phyloP scores from a whole-genome alignment of 2,113 vertebrate genomes.

The Ammodramus savannarum region DNA sequence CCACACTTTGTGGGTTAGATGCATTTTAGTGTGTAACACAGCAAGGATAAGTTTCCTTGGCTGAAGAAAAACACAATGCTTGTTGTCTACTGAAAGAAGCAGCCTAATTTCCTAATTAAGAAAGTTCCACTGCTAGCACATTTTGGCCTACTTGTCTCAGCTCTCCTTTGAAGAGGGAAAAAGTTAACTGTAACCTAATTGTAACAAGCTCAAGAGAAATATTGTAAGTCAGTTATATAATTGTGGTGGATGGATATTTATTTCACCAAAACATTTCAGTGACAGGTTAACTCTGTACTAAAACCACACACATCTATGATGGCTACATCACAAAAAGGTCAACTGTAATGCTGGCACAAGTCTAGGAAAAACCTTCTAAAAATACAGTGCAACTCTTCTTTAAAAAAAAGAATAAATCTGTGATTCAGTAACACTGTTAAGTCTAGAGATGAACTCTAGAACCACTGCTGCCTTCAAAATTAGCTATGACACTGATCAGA shows the following conservation, averaged over 20 bases:
- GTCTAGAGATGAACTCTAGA: neutral
- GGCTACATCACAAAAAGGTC: neutral
- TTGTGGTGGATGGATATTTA: neutral
- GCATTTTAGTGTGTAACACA: neutral
- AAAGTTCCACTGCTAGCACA: conserved; percentile 42
- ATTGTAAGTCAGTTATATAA: conserved; percentile 16
- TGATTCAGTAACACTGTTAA: neutral
- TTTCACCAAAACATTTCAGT: neutral
- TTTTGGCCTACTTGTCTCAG: conserved; percentile 66
- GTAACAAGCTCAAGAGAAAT: conserved; percentile 37
- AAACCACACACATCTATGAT: neutral
- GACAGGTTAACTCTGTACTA: neutral
- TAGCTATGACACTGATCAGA: neutral
- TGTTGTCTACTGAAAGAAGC: neutral
- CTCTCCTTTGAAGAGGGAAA: conserved; percentile 5
- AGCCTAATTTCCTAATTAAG: conserved; percentile 53
- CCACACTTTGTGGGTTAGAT: neutral
- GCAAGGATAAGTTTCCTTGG: neutral
- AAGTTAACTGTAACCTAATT: conserved; percentile 69
- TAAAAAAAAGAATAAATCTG: neutral
- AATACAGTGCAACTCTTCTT: neutral
- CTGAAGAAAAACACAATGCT: neutral
- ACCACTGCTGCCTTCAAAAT: neutral
- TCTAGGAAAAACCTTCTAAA: neutral
- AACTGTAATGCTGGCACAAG: neutral